Evolutionary conservation across 2,113 vertebrate species (phyloP).

Genomic region (Hystrix brachyura): DNA sequence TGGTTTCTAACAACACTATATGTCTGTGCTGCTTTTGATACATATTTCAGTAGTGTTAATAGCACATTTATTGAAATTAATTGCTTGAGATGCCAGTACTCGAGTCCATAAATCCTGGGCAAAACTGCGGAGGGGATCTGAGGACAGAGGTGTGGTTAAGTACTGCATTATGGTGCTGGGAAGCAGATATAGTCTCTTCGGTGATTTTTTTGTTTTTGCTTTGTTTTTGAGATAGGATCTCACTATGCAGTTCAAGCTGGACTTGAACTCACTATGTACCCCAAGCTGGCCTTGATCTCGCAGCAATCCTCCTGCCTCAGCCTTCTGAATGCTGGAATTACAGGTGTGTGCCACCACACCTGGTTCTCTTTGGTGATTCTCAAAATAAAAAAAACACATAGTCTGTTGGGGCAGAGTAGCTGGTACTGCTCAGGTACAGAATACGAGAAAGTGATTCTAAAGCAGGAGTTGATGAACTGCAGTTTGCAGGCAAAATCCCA

Average conservation of each 20-base stretch:
- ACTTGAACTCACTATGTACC: no score
- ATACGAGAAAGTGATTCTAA: not conserved
- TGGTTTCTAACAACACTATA: not conserved
- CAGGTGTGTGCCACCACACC: no score
- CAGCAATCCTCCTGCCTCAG: no score
- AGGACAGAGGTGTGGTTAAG: not conserved
- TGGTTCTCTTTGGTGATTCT: not conserved
- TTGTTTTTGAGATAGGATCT: no score
- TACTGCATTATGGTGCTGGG: not conserved
- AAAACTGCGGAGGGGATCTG: not conserved
- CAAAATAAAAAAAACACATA: not conserved
- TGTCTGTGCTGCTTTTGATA: not conserved
- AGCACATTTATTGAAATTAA: not conserved
- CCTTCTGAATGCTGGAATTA: no score
- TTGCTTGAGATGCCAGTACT: not conserved
- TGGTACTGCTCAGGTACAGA: not conserved
- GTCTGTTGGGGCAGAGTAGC: not conserved
- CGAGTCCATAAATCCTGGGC: not conserved
- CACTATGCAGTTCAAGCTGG: no score
- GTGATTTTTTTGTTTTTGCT: not conserved
- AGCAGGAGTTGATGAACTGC: not conserved
- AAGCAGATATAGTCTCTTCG: not conserved
- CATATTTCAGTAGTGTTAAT: not conserved
- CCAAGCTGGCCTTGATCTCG: no score
- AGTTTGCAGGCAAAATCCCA: not conserved